phyloP scores from a whole-genome alignment of 2,797 vertebrate genomes.

The Emydoidea blandingii region DNA sequence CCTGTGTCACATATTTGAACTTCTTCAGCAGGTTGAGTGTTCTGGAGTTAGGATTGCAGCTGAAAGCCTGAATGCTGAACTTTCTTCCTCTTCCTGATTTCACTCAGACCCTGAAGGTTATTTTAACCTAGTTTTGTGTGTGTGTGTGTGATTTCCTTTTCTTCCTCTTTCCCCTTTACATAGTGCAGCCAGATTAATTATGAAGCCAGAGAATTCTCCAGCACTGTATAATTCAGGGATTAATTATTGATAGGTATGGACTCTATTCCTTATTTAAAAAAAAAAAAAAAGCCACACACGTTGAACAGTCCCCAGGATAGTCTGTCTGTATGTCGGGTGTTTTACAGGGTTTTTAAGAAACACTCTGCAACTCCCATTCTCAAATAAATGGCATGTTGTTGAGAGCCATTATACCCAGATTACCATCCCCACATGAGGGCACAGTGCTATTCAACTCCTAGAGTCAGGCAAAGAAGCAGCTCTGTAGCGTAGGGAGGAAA shows the following conservation, averaged over 20 bases:
- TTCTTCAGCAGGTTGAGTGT: neutral
- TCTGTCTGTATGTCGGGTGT: neutral
- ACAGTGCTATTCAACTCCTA: neutral
- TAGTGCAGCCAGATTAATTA: neutral
- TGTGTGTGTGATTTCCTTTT: neutral
- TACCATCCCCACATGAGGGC: neutral
- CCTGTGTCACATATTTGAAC: neutral
- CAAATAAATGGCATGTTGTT: neutral
- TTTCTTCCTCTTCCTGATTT: constrained; percentile 59
- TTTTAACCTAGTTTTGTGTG: constrained; percentile 66
- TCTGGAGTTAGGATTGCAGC: neutral
- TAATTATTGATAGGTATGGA: neutral
- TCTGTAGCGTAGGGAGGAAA: neutral
- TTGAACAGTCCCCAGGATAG: constrained; percentile 6
- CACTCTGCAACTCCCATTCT: constrained; percentile 17
- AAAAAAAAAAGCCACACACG: neutral
- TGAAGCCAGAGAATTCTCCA: constrained; percentile 25
- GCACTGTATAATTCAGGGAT: constrained; percentile 24
- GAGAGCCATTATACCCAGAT: neutral
- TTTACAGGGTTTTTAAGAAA: constrained; percentile 14
- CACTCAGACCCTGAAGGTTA: constrained; percentile 50
- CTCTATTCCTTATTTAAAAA: neutral
- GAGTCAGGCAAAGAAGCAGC: neutral
- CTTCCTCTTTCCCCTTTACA: neutral
- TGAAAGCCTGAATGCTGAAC: constrained; percentile 48